Evolutionary conservation across 2,888 invertebrate genomes (phyloP).

Genomic region (Onchidella celtica): DNA sequence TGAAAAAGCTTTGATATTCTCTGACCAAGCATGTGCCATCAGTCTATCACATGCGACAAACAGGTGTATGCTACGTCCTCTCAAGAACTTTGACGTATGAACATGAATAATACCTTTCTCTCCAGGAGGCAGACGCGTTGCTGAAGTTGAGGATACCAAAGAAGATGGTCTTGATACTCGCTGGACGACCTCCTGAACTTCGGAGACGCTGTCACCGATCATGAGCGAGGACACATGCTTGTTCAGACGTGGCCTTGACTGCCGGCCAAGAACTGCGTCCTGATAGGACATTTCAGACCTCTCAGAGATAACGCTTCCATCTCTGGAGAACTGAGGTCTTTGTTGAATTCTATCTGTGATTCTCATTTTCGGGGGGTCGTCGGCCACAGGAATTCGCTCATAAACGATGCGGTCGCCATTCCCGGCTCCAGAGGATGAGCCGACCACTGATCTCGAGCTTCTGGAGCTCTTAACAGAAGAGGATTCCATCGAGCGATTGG

Average conservation of each 20-base stretch:
- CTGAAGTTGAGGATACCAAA: neutral
- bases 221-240: slow-evolving; percentile 26
- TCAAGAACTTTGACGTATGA: no score
- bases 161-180: neutral
- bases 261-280: neutral
- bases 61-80: no score
- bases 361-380: slow-evolving; percentile 5
- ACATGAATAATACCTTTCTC: slow-evolving; percentile 30
- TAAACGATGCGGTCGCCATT: slow-evolving; percentile 36
- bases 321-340: neutral
- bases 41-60: no score
- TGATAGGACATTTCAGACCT: slow-evolving; percentile 22
- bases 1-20: no score
- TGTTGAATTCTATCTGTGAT: neutral
- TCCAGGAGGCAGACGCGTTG: slow-evolving; percentile 1
- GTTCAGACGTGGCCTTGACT: neutral
- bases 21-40: no score
- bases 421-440: neutral
- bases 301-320: neutral
- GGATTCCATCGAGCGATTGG: neutral
- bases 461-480: neutral
- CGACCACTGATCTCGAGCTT: neutral
- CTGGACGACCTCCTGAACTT: slow-evolving; percentile 5
- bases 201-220: slow-evolving; percentile 9
- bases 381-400: slow-evolving; percentile 40